These are phyloP conservation scores for Limosa lapponica DNA, from an alignment of 2,797 vertebrate species.

Conservation along the genomic window DNA sequence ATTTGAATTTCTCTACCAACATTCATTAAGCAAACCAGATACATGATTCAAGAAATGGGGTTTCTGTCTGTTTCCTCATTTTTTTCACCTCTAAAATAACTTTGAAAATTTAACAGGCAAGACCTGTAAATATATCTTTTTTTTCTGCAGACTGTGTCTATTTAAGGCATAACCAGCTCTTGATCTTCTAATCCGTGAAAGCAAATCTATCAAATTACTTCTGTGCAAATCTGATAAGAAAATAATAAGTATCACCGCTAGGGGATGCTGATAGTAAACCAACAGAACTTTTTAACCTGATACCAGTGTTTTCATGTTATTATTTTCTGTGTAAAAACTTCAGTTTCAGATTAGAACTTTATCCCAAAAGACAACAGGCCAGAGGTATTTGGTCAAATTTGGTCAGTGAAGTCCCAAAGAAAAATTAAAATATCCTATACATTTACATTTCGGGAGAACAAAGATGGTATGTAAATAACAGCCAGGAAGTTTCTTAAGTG, in stretches of 20 bases:
- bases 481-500: background rate
- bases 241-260: slow-evolving; percentile 54
- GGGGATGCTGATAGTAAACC: slow-evolving; percentile 68
- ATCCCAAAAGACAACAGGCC: background rate
- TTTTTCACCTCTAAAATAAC: background rate
- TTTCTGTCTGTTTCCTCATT: accelerated
- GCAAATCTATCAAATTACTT: background rate
- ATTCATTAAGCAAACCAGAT: background rate
- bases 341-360: background rate
- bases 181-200: background rate
- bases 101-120: background rate
- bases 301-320: accelerated
- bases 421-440: background rate
- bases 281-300: background rate
- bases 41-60: background rate
- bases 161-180: background rate
- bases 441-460: background rate
- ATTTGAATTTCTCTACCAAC: background rate
- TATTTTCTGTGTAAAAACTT: background rate
- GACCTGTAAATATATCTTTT: background rate
- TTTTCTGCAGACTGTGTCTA: accelerated
- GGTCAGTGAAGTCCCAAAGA: background rate
- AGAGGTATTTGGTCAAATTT: background rate
- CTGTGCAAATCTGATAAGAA: background rate
- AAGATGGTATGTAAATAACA: background rate